Evolutionary conservation across 2,113 vertebrate species (phyloP).

Genomic region (Chionis minor): DNA sequence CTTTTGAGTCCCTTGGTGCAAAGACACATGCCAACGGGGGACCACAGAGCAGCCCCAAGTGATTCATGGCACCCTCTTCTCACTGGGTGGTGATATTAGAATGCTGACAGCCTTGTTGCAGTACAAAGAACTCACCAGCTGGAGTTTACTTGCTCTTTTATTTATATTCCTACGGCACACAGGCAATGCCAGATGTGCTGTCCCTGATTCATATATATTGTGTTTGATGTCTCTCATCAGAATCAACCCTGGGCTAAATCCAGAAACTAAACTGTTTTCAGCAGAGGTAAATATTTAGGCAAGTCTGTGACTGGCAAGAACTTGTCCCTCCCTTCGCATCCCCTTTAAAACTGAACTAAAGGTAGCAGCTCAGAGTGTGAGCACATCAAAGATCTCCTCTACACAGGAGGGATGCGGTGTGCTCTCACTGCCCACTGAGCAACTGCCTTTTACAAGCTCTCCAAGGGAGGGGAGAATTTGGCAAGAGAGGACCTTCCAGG

Average conservation of each 20-base stretch:
- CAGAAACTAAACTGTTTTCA: background rate
- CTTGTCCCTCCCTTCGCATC: background rate
- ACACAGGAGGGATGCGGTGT: rapidly evolving
- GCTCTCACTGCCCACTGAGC: background rate
- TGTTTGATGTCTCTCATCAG: background rate
- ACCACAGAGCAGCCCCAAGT: background rate
- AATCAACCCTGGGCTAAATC: background rate
- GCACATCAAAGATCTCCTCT: background rate
- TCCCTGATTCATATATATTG: background rate
- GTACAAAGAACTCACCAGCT: background rate
- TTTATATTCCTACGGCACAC: background rate
- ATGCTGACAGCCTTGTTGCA: background rate
- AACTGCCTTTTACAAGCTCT: background rate
- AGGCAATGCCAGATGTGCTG: constrained; percentile 34
- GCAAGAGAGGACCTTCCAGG: background rate
- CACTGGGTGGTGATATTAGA: background rate
- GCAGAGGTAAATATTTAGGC: constrained; percentile 21
- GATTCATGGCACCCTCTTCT: background rate
- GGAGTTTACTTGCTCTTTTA: background rate
- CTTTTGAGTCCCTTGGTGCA: background rate
- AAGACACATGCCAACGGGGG: rapidly evolving
- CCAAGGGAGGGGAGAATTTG: background rate
- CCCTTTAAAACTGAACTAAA: background rate
- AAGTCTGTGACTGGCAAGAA: background rate
- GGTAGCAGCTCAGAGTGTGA: background rate